A percentile compares a stretch with the other conserved stretches of the same genome.
These are phyloP conservation scores for Microctonus aethiopoides DNA, from an alignment of 2,888 invertebrate genomes.

Conservation along the genomic window DNA sequence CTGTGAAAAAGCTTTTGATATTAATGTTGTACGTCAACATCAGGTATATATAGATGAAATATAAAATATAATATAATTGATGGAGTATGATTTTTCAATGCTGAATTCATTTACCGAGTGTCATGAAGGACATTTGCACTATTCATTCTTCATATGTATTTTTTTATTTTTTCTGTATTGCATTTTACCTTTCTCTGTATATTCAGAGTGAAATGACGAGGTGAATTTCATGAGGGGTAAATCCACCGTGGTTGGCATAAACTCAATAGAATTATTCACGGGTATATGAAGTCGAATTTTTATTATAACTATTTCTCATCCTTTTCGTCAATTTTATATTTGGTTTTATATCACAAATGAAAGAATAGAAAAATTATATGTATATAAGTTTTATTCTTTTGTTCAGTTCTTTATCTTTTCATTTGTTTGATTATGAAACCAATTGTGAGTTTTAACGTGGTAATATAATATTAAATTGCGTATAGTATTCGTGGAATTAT, in stretches of 20 bases:
- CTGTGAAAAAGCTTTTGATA: not conserved
- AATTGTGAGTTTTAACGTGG: not conserved
- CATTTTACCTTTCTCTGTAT: not conserved
- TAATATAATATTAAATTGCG: not conserved
- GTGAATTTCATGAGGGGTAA: conserved; percentile 14
- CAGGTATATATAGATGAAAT: not conserved
- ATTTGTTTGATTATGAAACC: not conserved
- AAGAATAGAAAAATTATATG: too few species aligned
- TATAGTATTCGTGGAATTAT: too few species aligned
- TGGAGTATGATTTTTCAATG: not conserved
- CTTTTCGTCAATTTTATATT: not conserved
- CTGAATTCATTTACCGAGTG: too few species aligned
- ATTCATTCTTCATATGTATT: not conserved
- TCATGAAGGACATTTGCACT: not conserved
- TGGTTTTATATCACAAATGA: too few species aligned
- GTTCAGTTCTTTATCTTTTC: not conserved
- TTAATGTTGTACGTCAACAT: not conserved
- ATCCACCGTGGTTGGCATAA: conserved; percentile 4
- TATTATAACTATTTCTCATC: not conserved
- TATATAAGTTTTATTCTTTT: too few species aligned
- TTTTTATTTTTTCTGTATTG: not conserved
- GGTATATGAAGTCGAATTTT: not conserved
- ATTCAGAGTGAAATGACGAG: not conserved
- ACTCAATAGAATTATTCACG: conserved; percentile 12
- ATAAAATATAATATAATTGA: too few species aligned